Conservation (phyloP, 2,888 invertebrate genomes). For the Acrocyrtus sp. region DNA sequence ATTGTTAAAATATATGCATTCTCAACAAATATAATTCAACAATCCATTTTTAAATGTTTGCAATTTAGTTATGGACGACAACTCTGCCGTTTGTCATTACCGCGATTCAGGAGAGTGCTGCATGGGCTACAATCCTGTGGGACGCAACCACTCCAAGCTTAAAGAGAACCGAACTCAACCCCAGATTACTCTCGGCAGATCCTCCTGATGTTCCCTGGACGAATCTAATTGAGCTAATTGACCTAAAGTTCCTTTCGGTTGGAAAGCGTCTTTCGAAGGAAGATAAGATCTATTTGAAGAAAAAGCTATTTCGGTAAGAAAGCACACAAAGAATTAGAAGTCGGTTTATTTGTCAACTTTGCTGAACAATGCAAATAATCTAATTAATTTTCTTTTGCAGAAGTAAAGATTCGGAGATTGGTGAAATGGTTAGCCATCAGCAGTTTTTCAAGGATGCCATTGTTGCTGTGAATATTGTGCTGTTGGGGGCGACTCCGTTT, state of each 20-base stretch:
- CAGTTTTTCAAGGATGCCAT: conserved; percentile 22
- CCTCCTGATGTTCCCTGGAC: conserved; percentile 21
- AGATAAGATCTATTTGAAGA: conserved; percentile 17
- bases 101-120: conserved; percentile 29
- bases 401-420: background rate
- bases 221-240: conserved; percentile 21
- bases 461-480: background rate
- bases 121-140: conserved; percentile 37
- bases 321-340: background rate
- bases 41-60: background rate
- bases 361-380: no score
- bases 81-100: conserved; percentile 36
- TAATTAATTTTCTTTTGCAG: conserved; percentile 2
- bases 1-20: background rate
- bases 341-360: no score
- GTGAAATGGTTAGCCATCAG: conserved; percentile 21
- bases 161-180: no score
- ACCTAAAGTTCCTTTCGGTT: conserved; percentile 9
- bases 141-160: conserved; percentile 27
- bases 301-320: conserved; percentile 21
- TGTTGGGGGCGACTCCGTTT: no score
- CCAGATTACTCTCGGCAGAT: no score
- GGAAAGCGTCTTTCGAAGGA: conserved; percentile 16
- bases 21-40: background rate
- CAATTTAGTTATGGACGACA: conserved; percentile 12